Evolutionary conservation across 2,797 vertebrate species (phyloP).

Genomic region (Pteropus rufus): DNA sequence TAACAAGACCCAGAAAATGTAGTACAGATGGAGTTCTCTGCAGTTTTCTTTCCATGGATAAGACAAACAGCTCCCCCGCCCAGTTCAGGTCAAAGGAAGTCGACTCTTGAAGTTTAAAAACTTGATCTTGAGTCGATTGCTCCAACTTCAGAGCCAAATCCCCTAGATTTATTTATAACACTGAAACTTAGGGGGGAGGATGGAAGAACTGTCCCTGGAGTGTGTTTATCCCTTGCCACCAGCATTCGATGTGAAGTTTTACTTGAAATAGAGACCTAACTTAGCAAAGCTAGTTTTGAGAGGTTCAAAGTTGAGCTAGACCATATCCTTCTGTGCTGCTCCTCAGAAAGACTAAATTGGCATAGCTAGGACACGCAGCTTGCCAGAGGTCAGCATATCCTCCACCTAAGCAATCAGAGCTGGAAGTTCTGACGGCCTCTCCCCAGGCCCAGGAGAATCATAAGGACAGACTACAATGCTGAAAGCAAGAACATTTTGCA

Average conservation of each 20-base stretch:
- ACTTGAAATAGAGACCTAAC: neutral
- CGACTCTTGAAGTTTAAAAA: neutral
- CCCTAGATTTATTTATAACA: neutral
- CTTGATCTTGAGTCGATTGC: neutral
- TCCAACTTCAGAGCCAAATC: neutral
- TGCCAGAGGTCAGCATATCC: constrained; percentile 52
- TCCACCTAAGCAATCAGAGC: constrained; percentile 24
- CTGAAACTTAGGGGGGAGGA: neutral
- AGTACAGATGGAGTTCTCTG: neutral
- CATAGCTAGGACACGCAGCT: neutral
- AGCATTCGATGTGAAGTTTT: neutral
- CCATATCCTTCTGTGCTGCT: neutral
- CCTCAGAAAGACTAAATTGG: constrained; percentile 7
- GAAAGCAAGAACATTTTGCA: constrained; percentile 52
- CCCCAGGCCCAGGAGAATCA: constrained; percentile 57
- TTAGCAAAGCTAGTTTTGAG: neutral
- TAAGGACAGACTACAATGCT: constrained; percentile 28
- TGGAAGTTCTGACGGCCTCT: constrained; percentile 39
- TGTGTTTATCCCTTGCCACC: neutral
- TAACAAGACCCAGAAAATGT: neutral
- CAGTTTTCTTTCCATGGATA: neutral
- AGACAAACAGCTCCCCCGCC: neutral
- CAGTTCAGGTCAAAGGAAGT: neutral
- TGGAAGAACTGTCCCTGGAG: neutral
- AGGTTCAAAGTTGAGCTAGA: neutral